Evolutionary conservation across 2,888 invertebrate genomes (phyloP).

Genomic region (Allygus modestus): DNA sequence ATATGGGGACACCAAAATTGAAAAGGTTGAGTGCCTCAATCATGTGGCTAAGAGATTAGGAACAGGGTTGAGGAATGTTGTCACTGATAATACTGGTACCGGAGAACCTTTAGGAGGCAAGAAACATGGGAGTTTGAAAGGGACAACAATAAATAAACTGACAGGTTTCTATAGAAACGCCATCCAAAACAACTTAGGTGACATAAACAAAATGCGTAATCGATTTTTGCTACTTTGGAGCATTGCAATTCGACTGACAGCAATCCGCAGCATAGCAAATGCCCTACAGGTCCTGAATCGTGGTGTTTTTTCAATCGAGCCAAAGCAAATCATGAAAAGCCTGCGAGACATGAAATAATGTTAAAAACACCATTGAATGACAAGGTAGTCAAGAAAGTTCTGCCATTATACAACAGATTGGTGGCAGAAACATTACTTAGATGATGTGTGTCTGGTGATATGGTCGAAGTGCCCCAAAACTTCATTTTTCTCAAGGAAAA

Average conservation of each 20-base stretch:
- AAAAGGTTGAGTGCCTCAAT: slow-evolving; percentile 64
- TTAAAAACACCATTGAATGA: slow-evolving; percentile 27
- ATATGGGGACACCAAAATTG: slow-evolving; percentile 54
- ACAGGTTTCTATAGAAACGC: slow-evolving; percentile 44
- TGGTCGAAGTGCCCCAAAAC: slow-evolving; percentile 47
- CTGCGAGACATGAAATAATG: neutral
- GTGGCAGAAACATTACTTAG: neutral
- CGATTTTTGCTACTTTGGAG: slow-evolving; percentile 48
- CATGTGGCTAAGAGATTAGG: slow-evolving; percentile 63
- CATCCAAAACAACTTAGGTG: slow-evolving; percentile 36
- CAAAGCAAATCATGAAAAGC: neutral
- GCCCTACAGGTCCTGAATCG: neutral
- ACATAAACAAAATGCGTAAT: slow-evolving; percentile 4
- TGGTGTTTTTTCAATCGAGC: slow-evolving; percentile 46
- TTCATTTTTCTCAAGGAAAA: slow-evolving; percentile 39
- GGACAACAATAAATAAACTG: slow-evolving; percentile 17
- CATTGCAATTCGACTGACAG: slow-evolving; percentile 31
- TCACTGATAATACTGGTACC: slow-evolving; percentile 19
- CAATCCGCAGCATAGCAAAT: slow-evolving; percentile 1
- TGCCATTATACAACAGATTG: neutral
- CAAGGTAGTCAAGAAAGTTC: neutral
- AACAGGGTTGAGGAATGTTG: slow-evolving; percentile 61
- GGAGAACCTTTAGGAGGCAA: slow-evolving; percentile 41
- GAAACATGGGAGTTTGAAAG: slow-evolving; percentile 28
- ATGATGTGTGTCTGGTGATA: slow-evolving; percentile 13